Conservation (phyloP, 1,140 invertebrate species). For the Venturia canescens region DNA sequence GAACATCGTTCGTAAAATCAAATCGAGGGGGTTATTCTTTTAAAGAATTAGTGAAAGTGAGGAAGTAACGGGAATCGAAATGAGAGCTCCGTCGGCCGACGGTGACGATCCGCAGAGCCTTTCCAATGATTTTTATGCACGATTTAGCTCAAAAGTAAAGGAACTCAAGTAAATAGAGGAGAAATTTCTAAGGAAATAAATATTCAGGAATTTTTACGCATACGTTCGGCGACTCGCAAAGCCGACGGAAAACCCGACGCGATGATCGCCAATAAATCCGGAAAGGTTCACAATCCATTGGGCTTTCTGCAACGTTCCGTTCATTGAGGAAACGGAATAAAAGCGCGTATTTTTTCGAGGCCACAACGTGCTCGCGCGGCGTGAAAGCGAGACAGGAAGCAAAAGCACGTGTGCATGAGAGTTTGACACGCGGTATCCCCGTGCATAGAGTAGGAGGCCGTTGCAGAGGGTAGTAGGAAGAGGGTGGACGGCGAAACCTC, state of each 20-base stretch:
- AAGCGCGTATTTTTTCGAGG: conserved; percentile 37
- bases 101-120: not conserved
- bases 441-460: conserved; percentile 66
- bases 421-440: conserved; percentile 75
- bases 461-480: conserved; percentile 39
- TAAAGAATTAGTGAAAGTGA: not conserved
- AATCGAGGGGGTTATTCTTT: not conserved
- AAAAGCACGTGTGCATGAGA: conserved; percentile 66
- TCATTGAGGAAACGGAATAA: conserved; percentile 29
- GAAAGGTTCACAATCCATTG: not conserved
- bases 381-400: conserved; percentile 41
- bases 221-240: not conserved
- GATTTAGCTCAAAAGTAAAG: not conserved
- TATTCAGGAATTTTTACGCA: not conserved
- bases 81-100: conserved; percentile 30
- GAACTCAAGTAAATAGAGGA: not conserved
- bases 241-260: not conserved
- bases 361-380: conserved; percentile 41
- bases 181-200: not conserved
- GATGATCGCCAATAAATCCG: not conserved
- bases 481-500: conserved; percentile 25
- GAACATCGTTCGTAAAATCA: not conserved
- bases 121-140: not conserved
- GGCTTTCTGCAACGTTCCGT: not conserved
- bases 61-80: not conserved